Conservation (phyloP, 2,797 vertebrate species). For the Megaceryle alcyon region DNA sequence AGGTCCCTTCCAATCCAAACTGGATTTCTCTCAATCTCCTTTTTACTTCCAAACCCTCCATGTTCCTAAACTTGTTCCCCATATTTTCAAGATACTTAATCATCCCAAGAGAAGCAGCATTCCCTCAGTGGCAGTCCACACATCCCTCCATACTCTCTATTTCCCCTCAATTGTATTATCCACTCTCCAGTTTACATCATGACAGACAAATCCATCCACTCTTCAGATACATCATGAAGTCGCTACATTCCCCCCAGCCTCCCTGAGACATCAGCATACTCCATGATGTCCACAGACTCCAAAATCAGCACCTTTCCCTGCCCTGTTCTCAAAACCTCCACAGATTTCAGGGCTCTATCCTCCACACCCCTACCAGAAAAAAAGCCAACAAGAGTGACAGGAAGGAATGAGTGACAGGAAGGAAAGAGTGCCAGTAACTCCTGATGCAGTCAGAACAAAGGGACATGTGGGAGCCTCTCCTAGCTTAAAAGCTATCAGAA, state of each 20-base stretch:
- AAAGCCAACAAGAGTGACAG: neutral
- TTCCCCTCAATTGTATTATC: neutral
- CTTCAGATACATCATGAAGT: neutral
- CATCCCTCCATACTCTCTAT: neutral
- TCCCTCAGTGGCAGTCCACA: fast-evolving
- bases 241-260: neutral
- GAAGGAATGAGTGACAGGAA: neutral
- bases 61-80: neutral
- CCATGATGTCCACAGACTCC: fast-evolving
- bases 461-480: neutral
- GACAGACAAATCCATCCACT: neutral
- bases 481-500: neutral
- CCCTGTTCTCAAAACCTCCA: neutral
- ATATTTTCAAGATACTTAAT: neutral
- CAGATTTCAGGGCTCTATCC: neutral
- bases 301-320: neutral
- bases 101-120: neutral
- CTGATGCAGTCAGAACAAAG: neutral
- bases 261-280: neutral
- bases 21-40: neutral
- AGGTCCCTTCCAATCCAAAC: neutral
- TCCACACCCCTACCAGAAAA: neutral
- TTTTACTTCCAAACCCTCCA: neutral
- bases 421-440: neutral
- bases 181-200: neutral